Base-by-base conservation (phyloP, 2,888 invertebrate genomes). In the Andrena hattorfiana region DNA sequence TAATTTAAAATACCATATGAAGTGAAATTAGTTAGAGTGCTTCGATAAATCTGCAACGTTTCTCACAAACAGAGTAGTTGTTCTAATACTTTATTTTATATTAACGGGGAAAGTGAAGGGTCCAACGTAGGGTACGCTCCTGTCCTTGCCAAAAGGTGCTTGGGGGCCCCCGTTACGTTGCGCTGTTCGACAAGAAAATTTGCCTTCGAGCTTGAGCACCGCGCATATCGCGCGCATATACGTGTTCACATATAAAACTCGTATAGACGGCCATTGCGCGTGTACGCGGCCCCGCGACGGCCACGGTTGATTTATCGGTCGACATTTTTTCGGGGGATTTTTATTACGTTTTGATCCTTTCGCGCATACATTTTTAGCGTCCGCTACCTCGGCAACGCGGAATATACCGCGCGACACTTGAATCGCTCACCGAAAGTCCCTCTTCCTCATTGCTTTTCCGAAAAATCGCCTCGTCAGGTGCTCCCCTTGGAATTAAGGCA, bases 271-370 rank as follows among this genome's bases (percentile, higher is more conserved):
- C 32, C 26, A 48, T 42, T 64, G 66, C 42, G 42, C 72, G 59
- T 7, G 48, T 63, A 56, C 48, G 68, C 62, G 23, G 49, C 49
- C 42, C 42, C 69, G 51, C 64, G 66, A 78, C 62, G 66, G 59
- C 75, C 42, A 54, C 49, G 60, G 84, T 86, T 92, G 92, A 92
- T 92, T 92, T 92, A 92, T 91, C 90, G 92, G 82, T 90, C 91
- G 89, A 90, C 91, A 92, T 91, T 92, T 91, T 91, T 89, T 86
- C 84, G 75, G 35, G 75, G 70, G 87, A 89, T 90, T 92, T 92
- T 92, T 92, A 91, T 91, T 91, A 89, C 90, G 89, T 91, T 91
- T 92, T 91, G 90, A 92, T 91, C 90, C 90, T 70, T 59, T 28
- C 80, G 72, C 73, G 86, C 78, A 83, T 86, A 88, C 81, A 86